These are phyloP conservation scores for Hedychridium roseum DNA, from an alignment of 2,888 invertebrate species.

Conservation along the genomic window DNA sequence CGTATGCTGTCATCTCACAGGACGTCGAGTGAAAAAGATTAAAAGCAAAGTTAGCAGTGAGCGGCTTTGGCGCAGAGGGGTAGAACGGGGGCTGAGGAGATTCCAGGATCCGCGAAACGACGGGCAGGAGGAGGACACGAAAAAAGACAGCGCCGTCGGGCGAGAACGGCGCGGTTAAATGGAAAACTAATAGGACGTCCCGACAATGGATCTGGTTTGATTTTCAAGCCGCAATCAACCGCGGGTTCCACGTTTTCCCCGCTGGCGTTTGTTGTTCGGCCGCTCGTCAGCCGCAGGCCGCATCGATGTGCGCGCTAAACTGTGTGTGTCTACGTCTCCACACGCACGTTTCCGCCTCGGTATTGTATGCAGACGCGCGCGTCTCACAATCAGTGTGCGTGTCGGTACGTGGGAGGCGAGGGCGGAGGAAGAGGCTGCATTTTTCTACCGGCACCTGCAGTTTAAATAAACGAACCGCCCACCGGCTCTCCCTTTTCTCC, in stretches of 20 bases:
- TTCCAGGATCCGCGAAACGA: too few relatives aligned
- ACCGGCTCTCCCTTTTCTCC: constrained; percentile 11
- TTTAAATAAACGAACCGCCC: constrained; percentile 54
- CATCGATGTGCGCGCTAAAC: constrained; percentile 29
- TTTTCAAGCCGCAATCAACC: constrained; percentile 47
- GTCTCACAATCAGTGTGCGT: not conserved
- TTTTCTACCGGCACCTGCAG: constrained; percentile 49
- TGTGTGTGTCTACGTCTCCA: constrained; percentile 17
- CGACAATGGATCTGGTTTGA: constrained; percentile 49
- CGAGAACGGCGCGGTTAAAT: constrained; percentile 29
- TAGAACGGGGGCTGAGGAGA: not conserved
- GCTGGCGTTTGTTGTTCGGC: constrained; percentile 48
- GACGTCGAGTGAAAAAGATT: not conserved
- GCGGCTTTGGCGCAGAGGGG: too few relatives aligned
- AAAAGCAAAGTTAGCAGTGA: too few relatives aligned
- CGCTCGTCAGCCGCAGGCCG: constrained; percentile 54
- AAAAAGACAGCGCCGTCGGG: constrained; percentile 5
- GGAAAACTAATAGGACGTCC: constrained; percentile 47
- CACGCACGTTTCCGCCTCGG: constrained; percentile 4
- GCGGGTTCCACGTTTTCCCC: constrained; percentile 46
- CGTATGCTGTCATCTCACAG: not conserved
- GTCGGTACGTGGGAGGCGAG: constrained; percentile 2
- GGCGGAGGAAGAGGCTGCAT: constrained; percentile 35
- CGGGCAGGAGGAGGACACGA: not conserved
- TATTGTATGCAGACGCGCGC: constrained; percentile 7